A percentile compares a stretch with the other conserved stretches of the same genome.
phyloP scores from a whole-genome alignment of 2,888 invertebrate species.

The Temnothorax unifasciatus region DNA sequence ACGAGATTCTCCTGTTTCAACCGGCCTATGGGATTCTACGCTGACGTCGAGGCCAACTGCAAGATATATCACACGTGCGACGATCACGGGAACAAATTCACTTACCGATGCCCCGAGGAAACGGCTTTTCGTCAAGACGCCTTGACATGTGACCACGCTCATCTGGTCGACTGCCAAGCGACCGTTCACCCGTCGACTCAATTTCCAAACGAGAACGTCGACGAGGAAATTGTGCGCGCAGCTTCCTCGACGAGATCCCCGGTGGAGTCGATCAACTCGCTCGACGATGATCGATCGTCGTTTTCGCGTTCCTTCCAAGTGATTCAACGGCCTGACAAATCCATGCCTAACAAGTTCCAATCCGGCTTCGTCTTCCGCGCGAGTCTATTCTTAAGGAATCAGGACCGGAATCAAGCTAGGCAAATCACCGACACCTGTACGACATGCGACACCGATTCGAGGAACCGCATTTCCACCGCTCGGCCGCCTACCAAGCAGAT shows the following conservation, averaged over 20 bases:
- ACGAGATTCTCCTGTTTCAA: constrained; percentile 79
- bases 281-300: constrained; percentile 28
- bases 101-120: constrained; percentile 81
- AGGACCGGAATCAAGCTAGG: neutral
- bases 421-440: constrained; percentile 1
- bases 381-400: constrained; percentile 50
- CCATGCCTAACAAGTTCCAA: constrained; percentile 22
- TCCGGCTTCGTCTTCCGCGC: constrained; percentile 66
- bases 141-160: constrained; percentile 82
- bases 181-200: constrained; percentile 9
- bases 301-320: constrained; percentile 55
- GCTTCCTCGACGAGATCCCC: constrained; percentile 6
- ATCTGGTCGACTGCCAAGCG: constrained; percentile 80
- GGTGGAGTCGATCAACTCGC: neutral
- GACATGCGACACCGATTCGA: constrained; percentile 16
- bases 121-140: constrained; percentile 84
- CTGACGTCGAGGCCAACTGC: constrained; percentile 80
- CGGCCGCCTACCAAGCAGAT: constrained; percentile 7
- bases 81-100: constrained; percentile 83
- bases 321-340: constrained; percentile 54
- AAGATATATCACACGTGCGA: constrained; percentile 83
- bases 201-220: constrained; percentile 2
- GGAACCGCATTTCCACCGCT: constrained; percentile 18
- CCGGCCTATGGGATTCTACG: constrained; percentile 80
- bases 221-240: neutral